These are phyloP conservation scores for Telenomus remus DNA, from an alignment of 1,140 invertebrate species.

Conservation along the genomic window DNA sequence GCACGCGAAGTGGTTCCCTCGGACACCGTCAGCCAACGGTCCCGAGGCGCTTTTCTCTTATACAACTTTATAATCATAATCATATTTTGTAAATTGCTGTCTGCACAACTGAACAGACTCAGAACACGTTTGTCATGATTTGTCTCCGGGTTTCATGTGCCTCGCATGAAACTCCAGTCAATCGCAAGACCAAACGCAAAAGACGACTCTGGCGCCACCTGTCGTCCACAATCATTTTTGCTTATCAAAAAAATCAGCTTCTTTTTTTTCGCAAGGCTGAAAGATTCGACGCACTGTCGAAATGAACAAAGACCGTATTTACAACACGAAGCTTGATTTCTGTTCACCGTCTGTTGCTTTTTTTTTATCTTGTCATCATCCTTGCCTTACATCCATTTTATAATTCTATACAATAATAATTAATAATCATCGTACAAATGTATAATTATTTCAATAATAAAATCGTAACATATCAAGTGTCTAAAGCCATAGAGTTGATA, in stretches of 20 bases:
- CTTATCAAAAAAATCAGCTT: no score
- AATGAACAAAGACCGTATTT: conserved; percentile 68
- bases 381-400: conserved; percentile 23
- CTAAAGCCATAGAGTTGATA: conserved; percentile 71
- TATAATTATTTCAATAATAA: conserved; percentile 71
- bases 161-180: no score
- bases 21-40: conserved; percentile 44
- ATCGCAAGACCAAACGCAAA: no score
- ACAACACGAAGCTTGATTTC: conserved; percentile 71
- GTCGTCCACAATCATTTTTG: no score
- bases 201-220: conserved; percentile 16
- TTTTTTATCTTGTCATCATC: conserved; percentile 49
- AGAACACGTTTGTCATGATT: no score
- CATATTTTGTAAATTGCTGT: conserved; percentile 57
- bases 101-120: no score
- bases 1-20: conserved; percentile 62
- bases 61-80: conserved; percentile 63
- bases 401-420: conserved; percentile 63
- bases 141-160: conserved; percentile 22
- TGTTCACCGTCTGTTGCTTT: conserved; percentile 44
- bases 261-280: no score
- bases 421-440: conserved; percentile 73
- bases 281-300: conserved; percentile 64
- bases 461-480: conserved; percentile 74
- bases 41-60: conserved; percentile 60